Evolutionary conservation across 2,797 vertebrate genomes (phyloP).

Genomic region (Manis crassicaudata): DNA sequence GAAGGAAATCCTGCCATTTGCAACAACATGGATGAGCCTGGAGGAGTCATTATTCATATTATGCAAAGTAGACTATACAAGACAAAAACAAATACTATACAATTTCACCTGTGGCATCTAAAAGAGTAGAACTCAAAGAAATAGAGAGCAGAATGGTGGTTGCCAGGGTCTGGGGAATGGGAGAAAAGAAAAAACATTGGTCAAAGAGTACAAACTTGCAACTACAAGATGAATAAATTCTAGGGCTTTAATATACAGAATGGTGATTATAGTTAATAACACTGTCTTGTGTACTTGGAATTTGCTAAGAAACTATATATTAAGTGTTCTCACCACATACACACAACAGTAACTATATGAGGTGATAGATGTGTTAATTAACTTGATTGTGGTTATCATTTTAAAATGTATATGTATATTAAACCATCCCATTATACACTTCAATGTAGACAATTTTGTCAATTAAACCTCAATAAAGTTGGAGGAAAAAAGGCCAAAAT

Average conservation of each 20-base stretch:
- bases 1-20: not conserved
- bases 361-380: not conserved
- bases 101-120: not conserved
- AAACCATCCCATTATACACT: not conserved
- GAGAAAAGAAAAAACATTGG: not conserved
- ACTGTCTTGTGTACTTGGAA: not conserved
- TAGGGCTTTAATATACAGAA: not conserved
- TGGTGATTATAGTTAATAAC: not conserved
- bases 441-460: not conserved
- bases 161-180: not conserved
- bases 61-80: not conserved
- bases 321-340: not conserved
- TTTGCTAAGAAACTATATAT: not conserved
- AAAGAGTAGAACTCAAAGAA: not conserved
- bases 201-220: not conserved
- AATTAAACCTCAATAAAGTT: not conserved
- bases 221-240: not conserved
- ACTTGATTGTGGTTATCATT: not conserved
- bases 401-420: not conserved
- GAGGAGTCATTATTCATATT: not conserved
- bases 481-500: not conserved
- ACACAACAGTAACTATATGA: not conserved
- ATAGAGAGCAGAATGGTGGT: not conserved
- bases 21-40: not conserved
- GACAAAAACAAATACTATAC: not conserved